These are phyloP conservation scores for Hipposideros larvatus DNA, from an alignment of 2,797 vertebrate species.

Conservation along the genomic window DNA sequence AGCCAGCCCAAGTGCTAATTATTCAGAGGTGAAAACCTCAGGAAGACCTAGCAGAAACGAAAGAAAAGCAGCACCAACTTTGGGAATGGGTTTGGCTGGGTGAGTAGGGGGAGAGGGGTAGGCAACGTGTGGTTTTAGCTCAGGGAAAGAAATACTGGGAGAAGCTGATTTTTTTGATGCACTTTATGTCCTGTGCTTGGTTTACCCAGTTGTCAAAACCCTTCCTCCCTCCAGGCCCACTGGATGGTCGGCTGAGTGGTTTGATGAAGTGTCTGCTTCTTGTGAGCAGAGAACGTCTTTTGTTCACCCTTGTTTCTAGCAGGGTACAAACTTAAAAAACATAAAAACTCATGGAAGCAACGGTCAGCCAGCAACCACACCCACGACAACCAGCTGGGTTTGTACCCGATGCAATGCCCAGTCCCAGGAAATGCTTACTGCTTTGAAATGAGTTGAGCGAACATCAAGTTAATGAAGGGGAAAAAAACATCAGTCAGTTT, in stretches of 20 bases:
- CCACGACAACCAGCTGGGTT: background rate
- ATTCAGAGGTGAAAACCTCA: background rate
- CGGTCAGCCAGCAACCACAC: background rate
- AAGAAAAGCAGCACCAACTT: background rate
- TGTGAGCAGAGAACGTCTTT: background rate
- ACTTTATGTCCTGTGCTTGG: background rate
- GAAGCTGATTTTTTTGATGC: background rate
- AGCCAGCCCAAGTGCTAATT: background rate
- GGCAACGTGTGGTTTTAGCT: background rate
- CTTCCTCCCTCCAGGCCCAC: background rate
- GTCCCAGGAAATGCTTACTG: background rate
- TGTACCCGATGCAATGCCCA: rapidly evolving
- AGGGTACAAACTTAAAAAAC: background rate
- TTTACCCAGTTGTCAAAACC: background rate
- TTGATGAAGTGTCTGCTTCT: too few relatives aligned
- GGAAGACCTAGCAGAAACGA: background rate
- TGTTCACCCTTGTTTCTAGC: background rate
- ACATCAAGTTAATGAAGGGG: background rate
- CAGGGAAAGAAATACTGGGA: background rate
- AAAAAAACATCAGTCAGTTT: background rate
- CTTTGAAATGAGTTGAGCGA: background rate
- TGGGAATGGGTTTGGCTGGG: background rate
- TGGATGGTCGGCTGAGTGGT: rapidly evolving
- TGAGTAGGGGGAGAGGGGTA: background rate
- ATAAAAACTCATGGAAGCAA: background rate